Base-by-base conservation (phyloP, 2,797 vertebrate species). In the Meda fulgida region DNA sequence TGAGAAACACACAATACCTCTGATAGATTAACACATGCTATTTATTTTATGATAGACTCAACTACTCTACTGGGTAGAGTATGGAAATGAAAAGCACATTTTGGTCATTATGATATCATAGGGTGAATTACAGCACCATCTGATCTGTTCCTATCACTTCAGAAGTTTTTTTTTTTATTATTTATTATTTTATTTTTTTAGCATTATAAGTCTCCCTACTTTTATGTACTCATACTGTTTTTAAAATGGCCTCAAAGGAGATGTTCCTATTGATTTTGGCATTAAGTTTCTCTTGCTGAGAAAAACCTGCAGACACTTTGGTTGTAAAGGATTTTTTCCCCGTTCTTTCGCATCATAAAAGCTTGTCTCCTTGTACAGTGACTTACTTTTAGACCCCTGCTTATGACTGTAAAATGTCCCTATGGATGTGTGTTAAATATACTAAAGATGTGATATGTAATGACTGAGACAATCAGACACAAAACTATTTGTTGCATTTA, bases 11-110 rank as follows among this genome's bases (percentile, higher is more conserved):
- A 86, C 48, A 89, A 89, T 89, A 89, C 81, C 89, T 91, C 88
- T 90, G 67, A 89, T 75, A 90, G 89, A 94, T 94, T 91, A 92
- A 93, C 90, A 89, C 87, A 66, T 88, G 79, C 40, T 80, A 77
- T 85, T 86, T 76, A 55, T 75, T 79, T 80, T 82, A 40, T 83
- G 53, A 81, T 77, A 81, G 23, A 63, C 55, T 78, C 78, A 66
- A 78, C 70, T 84, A 31, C 36, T 11, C 31, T 73, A 26, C 55
- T 65, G 36, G 8, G 31, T 55, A 66, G 36, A 84, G 19, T 43
- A 67, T 73, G 36, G 7, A 51, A 88, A 81, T 72, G 46, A 81
- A 84, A 84, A 60, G 7, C 48, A 38, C 69, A 86, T 80, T 78
- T 66, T 78, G 66, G 31, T 88, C 53, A 77, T 81, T 84, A 51